Evolutionary conservation across 2,888 invertebrate genomes (phyloP).

Genomic region (Tanytarsus gracilentus): DNA sequence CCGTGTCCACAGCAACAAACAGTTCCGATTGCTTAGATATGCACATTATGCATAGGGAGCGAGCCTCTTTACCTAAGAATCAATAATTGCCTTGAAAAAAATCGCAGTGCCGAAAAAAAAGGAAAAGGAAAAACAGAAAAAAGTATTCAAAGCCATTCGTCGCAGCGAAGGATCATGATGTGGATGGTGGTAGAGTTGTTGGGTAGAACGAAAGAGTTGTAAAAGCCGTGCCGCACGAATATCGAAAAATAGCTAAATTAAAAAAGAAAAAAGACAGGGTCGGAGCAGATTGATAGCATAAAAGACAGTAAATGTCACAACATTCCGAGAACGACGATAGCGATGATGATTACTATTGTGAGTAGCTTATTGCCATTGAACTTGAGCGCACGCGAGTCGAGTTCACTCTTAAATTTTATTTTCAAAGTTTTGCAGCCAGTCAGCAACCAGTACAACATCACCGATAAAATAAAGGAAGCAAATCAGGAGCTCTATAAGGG

Average conservation of each 20-base stretch:
- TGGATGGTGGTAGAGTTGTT: no score
- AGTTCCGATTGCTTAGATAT: no score
- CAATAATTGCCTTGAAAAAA: no score
- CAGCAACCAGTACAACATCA: slow-evolving; percentile 26
- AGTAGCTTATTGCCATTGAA: slow-evolving; percentile 6
- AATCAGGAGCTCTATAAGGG: slow-evolving; percentile 15
- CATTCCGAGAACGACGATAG: slow-evolving; percentile 19
- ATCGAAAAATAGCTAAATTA: neutral
- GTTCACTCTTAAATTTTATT: neutral
- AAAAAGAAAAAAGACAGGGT: neutral
- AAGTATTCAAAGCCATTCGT: no score
- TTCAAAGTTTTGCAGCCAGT: slow-evolving; percentile 21
- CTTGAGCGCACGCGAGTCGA: no score
- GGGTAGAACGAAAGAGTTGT: neutral
- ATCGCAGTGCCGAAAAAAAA: neutral
- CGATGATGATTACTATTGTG: slow-evolving; percentile 26
- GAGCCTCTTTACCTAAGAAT: no score
- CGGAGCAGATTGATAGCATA: slow-evolving; percentile 2
- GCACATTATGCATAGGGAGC: no score
- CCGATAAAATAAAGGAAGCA: slow-evolving; percentile 24
- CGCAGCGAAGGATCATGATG: no score
- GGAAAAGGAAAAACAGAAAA: neutral
- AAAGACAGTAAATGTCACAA: slow-evolving; percentile 23
- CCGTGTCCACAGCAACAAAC: no score
- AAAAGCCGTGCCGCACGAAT: no score